These are phyloP conservation scores for Philantomba maxwellii DNA, from an alignment of 2,113 vertebrate species.

Conservation along the genomic window DNA sequence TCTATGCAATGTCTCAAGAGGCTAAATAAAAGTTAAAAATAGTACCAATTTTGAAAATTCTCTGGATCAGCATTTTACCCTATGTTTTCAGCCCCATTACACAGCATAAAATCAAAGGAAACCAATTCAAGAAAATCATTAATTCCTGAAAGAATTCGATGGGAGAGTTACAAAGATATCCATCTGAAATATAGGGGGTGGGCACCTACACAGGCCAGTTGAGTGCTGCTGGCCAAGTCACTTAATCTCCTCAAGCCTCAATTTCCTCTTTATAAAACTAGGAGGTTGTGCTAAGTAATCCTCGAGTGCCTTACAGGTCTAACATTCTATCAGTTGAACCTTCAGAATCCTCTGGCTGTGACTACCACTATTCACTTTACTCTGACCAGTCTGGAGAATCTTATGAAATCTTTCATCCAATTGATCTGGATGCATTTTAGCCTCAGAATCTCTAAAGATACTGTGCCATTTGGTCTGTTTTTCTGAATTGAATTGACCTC, in stretches of 20 bases:
- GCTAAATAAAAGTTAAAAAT: background rate
- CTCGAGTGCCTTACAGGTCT: background rate
- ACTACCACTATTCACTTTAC: background rate
- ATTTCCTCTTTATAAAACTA: background rate
- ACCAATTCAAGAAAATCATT: background rate
- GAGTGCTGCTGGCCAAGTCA: background rate
- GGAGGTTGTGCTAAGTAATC: background rate
- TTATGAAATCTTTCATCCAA: background rate
- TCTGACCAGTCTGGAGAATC: background rate
- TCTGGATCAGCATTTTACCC: background rate
- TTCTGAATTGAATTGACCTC: slow-evolving; percentile 73
- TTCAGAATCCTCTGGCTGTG: background rate
- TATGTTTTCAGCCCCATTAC: background rate
- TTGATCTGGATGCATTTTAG: background rate
- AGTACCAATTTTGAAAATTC: background rate
- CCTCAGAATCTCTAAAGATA: slow-evolving; percentile 2
- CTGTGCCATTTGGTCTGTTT: background rate
- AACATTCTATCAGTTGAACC: background rate
- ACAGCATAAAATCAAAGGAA: slow-evolving; percentile 7
- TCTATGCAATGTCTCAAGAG: background rate
- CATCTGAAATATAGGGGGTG: background rate
- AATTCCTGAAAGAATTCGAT: background rate
- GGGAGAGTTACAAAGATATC: background rate
- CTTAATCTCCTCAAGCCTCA: background rate
- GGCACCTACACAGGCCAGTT: background rate